Evolutionary conservation across 2,888 invertebrate genomes (phyloP).

Genomic region (Lamproptera curius): DNA sequence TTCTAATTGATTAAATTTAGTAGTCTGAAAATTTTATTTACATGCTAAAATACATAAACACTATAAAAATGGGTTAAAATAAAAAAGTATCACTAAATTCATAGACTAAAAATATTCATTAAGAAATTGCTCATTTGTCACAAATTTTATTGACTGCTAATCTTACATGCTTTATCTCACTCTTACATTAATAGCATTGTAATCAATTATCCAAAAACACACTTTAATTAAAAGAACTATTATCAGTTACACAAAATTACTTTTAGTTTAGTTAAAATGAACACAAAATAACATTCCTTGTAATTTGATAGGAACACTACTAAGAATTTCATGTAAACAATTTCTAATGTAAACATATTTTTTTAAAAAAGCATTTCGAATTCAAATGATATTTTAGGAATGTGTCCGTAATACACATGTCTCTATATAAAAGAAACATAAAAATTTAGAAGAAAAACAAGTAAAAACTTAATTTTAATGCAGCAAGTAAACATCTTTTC

Average conservation of each 20-base stretch:
- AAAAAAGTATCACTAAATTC: constrained; percentile 12
- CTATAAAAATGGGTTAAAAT: constrained; percentile 12
- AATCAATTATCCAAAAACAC: constrained; percentile 16
- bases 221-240: constrained; percentile 17
- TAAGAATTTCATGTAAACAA: constrained; percentile 5
- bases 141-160: constrained; percentile 2
- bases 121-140: constrained; percentile 13
- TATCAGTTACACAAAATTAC: constrained; percentile 4
- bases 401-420: constrained; percentile 1
- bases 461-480: constrained; percentile 1
- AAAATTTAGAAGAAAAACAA: constrained; percentile 7
- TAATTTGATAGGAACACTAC: constrained; percentile 6
- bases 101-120: constrained; percentile 13
- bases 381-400: constrained; percentile 4
- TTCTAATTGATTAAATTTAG: constrained; percentile 6
- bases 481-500: constrained; percentile 4
- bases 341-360: constrained; percentile 13
- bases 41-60: constrained; percentile 13
- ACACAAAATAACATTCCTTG: constrained; percentile 10
- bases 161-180: constrained; percentile 5
- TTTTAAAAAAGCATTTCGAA: neutral
- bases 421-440: neutral
- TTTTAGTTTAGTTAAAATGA: constrained; percentile 13
- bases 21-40: constrained; percentile 13
- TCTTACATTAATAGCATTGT: constrained; percentile 5